Conservation (phyloP, 2,113 vertebrate species). For the Aegotheles bennettii region DNA sequence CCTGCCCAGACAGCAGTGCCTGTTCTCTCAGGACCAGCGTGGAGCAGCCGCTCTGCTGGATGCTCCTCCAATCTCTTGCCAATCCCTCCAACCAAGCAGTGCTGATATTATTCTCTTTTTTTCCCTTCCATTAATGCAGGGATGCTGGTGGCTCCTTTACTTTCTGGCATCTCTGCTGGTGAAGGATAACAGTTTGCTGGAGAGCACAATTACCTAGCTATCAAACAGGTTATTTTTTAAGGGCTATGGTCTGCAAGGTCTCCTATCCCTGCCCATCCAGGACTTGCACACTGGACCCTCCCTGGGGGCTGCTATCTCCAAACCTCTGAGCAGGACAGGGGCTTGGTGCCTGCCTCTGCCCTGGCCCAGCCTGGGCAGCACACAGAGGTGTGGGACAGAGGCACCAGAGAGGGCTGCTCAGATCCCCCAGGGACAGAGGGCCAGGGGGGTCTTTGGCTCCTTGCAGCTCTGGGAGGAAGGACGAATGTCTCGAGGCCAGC, state of each 20-base stretch:
- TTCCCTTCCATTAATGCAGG: not conserved
- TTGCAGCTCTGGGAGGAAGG: not conserved
- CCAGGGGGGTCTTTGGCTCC: not conserved
- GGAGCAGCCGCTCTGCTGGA: not conserved
- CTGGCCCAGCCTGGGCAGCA: not conserved
- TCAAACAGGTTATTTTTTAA: not conserved
- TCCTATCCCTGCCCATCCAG: not conserved
- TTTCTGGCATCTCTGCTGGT: not conserved
- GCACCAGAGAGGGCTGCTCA: not conserved
- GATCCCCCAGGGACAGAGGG: too few species aligned
- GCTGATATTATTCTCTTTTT: not conserved
- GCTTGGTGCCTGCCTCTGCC: not conserved
- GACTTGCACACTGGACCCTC: fast-evolving
- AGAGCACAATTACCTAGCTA: not conserved
- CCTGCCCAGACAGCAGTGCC: not conserved
- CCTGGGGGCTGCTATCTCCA: not conserved
- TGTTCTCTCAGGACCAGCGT: not conserved
- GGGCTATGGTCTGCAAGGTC: not conserved
- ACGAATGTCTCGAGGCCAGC: not conserved
- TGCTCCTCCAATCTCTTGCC: not conserved
- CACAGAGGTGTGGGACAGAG: not conserved
- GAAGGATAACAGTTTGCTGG: not conserved
- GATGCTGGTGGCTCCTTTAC: not conserved
- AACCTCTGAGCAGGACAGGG: too few species aligned
- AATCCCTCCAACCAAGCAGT: not conserved